Percentiles rank a stretch among this genome's conserved stretches.
Conservation (phyloP, 92 coral and sea anemone genomes). For the Micromussa lordhowensis region DNA sequence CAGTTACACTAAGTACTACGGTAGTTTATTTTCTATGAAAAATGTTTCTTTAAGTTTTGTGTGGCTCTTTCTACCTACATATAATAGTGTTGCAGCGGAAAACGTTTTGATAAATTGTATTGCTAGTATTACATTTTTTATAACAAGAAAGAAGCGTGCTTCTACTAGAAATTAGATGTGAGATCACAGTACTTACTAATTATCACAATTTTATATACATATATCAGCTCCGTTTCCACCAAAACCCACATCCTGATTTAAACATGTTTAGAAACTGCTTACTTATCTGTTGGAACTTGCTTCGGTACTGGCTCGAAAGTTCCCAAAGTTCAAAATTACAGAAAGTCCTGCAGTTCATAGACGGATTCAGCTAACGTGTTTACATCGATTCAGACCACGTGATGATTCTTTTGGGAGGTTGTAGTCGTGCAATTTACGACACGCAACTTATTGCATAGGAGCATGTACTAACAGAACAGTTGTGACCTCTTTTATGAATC, state of each 20-base stretch:
- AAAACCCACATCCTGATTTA: neutral
- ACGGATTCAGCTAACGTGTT: too few species aligned
- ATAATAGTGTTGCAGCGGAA: neutral
- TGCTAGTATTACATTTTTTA: neutral
- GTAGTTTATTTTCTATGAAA: too few species aligned
- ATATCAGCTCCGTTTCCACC: neutral
- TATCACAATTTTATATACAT: neutral
- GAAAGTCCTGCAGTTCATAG: neutral
- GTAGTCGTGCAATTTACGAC: too few species aligned
- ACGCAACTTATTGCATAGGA: too few species aligned
- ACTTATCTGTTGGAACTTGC: neutral
- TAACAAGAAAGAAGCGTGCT: neutral
- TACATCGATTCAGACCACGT: too few species aligned
- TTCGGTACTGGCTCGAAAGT: neutral
- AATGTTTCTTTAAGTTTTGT: neutral
- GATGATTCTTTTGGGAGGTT: too few species aligned
- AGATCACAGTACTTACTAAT: neutral
- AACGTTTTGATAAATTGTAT: neutral
- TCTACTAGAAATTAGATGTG: neutral
- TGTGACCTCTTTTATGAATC: too few species aligned
- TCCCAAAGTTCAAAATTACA: neutral
- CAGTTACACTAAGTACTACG: too few species aligned
- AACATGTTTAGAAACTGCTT: conserved; percentile 1
- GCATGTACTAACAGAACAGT: too few species aligned
- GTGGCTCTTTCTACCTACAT: neutral